A percentile compares a stretch with the other conserved stretches of the same genome.
phyloP scores from a whole-genome alignment of 2,888 invertebrate species.

The Phengaris arion region DNA sequence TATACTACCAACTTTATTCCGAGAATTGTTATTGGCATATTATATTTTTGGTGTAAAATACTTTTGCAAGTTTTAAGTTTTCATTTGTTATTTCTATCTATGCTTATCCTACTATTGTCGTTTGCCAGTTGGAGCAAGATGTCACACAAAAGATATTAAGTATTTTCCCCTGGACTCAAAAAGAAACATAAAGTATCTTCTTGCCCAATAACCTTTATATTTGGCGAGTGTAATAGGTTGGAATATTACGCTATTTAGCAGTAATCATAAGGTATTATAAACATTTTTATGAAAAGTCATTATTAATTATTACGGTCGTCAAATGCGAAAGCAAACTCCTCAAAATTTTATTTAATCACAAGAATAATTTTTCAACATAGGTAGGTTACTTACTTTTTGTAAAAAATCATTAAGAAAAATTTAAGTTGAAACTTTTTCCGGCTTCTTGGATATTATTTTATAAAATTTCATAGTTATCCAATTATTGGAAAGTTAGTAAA shows the following conservation, averaged over 20 bases:
- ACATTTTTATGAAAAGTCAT: neutral
- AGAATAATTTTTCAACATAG: neutral
- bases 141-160: no score
- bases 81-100: neutral
- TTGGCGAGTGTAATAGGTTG: neutral
- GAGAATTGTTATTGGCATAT: constrained; percentile 4
- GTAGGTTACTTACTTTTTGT: neutral
- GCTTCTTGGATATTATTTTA: no score
- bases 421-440: neutral
- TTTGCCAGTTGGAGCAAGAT: no score
- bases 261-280: neutral
- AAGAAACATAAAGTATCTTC: no score
- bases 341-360: neutral
- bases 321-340: neutral
- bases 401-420: neutral
- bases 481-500: no score
- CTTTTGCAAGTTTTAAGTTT: neutral
- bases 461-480: no score
- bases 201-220: neutral
- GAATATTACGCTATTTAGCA: neutral
- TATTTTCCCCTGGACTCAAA: no score
- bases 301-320: neutral
- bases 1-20: neutral
- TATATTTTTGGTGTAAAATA: neutral
- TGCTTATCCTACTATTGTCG: no score